Evolutionary conservation across 2,888 invertebrate species (phyloP).

Genomic region (Arenicola marina): DNA sequence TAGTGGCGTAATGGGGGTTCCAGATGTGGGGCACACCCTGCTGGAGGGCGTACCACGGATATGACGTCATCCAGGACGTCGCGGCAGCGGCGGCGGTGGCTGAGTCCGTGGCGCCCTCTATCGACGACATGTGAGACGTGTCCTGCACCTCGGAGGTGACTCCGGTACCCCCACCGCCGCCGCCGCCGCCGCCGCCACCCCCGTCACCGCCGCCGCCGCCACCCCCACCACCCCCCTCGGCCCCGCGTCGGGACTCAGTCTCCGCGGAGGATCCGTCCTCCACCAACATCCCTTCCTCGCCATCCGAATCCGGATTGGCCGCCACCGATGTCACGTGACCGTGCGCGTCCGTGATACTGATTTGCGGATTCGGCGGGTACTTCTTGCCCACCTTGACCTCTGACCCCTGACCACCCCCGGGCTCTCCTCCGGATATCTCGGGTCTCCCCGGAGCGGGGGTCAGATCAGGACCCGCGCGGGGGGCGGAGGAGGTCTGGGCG

Average conservation of each 20-base stretch:
- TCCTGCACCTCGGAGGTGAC: no score
- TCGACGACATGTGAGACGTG: no score
- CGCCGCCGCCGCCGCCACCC: no score
- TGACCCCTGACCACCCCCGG: neutral
- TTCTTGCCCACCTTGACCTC: constrained; percentile 26
- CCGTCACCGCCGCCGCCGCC: neutral
- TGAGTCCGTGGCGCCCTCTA: no score
- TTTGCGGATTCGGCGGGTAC: constrained; percentile 72
- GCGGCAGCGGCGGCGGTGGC: no score
- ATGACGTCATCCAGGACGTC: no score
- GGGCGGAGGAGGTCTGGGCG: neutral
- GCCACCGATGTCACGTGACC: constrained; percentile 66
- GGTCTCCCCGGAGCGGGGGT: neutral
- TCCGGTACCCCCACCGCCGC: no score
- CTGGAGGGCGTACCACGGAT: no score
- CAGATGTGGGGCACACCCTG: no score
- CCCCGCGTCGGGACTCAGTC: neutral
- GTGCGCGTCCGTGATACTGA: constrained; percentile 87
- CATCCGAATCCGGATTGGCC: neutral
- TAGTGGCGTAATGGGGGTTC: no score
- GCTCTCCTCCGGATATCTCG: no score
- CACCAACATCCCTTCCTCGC: neutral
- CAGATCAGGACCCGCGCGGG: neutral
- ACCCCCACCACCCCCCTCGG: neutral
- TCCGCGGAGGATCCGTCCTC: neutral